Base-by-base conservation (phyloP, 2,888 invertebrate genomes). In the Venusia cambrica region DNA sequence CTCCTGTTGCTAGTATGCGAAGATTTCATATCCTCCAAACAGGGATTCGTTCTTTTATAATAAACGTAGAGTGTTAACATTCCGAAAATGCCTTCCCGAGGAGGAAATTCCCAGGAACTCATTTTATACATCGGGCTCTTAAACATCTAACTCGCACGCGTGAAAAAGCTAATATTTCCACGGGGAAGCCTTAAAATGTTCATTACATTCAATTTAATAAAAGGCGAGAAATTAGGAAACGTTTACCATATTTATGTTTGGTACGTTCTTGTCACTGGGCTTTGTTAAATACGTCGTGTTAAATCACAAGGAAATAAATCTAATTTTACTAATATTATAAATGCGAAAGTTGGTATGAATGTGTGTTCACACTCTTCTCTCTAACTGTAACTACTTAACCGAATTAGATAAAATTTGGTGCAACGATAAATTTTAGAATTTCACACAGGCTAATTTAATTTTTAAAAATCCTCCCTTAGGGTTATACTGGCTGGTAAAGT, bases 101-200 rank as follows among this genome's bases (percentile, higher is more conserved):
- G 45, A 51, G 48, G 45, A 54, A 60, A 54, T 59, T 64, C 54
- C 45, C 41, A 38, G 56, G 56, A 57, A 48, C 53, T 59, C 57
- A 57, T 62, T 68, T 64, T 56, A 57, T 56, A 58, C 53, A 58
- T 57, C 50, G 54, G 55, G 53, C 45, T 57, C 55, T 64, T 56
- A 61, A 63, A 63, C 53, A 59, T 51, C 51, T 59, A 62, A 61
- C 57, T 63, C 62, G n/a, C n/a, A 60, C 55, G 57, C 59, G 62
- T 57, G 60, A 59, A 65, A 61, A 67, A 67, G 62, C 58, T 67
- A 67, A 73, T 69, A 73, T 64, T 66, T 62, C 54, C 56, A 49
- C 49, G 32, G 45, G 44, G 49, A 66, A 59, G 63, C 60, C 57
- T 58, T 65, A 62, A 62, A 67, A 62, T 54, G 51, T 60, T 65